phyloP scores from a whole-genome alignment of 2,797 vertebrate genomes.

The Nyctalus aviator region DNA sequence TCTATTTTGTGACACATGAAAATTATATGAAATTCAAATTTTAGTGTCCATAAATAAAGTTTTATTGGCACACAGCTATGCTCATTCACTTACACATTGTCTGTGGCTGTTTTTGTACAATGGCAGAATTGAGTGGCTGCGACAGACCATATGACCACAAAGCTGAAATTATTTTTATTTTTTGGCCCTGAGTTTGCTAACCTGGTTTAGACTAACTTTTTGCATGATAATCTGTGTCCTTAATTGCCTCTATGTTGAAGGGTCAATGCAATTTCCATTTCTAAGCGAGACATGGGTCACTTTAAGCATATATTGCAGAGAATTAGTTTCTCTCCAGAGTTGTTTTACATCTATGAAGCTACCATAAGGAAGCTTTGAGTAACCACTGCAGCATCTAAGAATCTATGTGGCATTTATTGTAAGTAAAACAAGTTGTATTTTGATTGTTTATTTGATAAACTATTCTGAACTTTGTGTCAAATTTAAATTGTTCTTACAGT shows the following conservation, averaged over 20 bases:
- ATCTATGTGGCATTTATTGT: background rate
- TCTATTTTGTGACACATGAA: background rate
- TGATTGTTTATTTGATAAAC: background rate
- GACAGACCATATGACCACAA: no score
- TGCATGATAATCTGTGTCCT: background rate
- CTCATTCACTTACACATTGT: background rate
- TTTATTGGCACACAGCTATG: background rate
- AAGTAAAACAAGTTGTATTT: background rate
- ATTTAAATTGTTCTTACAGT: background rate
- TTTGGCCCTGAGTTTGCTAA: background rate
- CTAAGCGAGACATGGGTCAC: background rate
- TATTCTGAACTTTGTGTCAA: background rate
- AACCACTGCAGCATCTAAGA: background rate
- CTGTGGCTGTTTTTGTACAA: background rate
- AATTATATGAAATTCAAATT: background rate
- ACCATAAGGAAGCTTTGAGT: rapidly evolving
- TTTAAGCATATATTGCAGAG: background rate
- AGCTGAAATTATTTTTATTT: background rate
- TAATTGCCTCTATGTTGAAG: background rate
- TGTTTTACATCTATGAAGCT: background rate
- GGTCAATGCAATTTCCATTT: background rate
- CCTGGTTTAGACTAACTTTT: background rate
- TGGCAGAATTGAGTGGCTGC: background rate
- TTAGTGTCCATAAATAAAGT: constrained; percentile 53
- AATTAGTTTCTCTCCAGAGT: background rate